Base-by-base conservation (phyloP, 2,888 invertebrate species). In the Hydraecia micacea region DNA sequence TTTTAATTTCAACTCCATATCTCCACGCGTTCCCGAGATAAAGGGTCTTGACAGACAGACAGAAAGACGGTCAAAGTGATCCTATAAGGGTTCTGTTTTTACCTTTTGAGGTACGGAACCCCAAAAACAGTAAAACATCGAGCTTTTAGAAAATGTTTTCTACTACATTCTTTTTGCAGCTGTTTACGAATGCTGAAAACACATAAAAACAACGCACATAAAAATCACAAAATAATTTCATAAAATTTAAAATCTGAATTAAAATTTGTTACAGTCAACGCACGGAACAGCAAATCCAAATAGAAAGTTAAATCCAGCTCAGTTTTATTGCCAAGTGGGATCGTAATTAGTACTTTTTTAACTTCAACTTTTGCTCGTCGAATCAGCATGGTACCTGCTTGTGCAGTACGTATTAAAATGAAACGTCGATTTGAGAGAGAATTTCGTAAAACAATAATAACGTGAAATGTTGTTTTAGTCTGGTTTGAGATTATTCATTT, bases 341-440 rank as follows among this genome's bases (percentile, higher is more conserved):
- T 62, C 36, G 60, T 74, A 84, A 84, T 84, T 77, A 85, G 72
- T 72, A 28, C 32, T 63, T 76, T 66, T 75, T 62, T 69, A 75
- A 74, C 72, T 85, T 75, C 49, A 60, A 81, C 18, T 62, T 67
- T 52, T 58, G 28, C 63, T 62, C 36, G 55, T 49, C 28, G 39
- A 85, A 71, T 71, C 32, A 65, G 65, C 52, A 21, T 9, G 13
- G 36, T 28, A 52, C 25, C n/a, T 55, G n/a, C 66, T 75, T 65
- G 15, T 60, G 15, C 36, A 36, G n/a, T 21, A 36, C 25, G 55
- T 62, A 36, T 49, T 65, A 36, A 58, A 71, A 21, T 11, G 63
- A 49, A 73, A 32, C 18, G 32, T 58, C 2, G 11, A 66, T 62
- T 68, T 18, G 11, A 70, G 15, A 25, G 18, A 32, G 36, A 42